phyloP scores from a whole-genome alignment of 2,888 invertebrate genomes.

The Drosophila subquinaria region DNA sequence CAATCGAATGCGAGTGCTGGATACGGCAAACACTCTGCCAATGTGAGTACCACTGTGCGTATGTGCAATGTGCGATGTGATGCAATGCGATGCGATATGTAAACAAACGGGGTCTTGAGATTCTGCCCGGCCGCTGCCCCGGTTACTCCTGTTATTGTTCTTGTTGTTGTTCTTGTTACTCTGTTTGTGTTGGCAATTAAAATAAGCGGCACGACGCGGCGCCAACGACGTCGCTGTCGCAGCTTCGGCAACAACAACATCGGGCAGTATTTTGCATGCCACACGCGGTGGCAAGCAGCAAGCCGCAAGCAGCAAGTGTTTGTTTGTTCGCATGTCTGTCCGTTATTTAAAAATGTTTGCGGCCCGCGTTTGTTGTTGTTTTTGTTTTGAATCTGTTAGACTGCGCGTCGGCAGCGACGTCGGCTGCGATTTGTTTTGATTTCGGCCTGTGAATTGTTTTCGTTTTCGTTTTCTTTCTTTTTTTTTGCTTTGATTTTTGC shows the following conservation, averaged over 20 bases:
- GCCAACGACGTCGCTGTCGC: constrained; percentile 4
- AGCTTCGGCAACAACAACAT: constrained; percentile 33
- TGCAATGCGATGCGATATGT: constrained; percentile 38
- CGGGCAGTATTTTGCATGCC: constrained; percentile 56
- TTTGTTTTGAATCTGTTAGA: constrained; percentile 43
- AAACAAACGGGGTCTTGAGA: constrained; percentile 80
- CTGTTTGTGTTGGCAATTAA: constrained; percentile 48
- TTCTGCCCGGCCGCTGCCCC: constrained; percentile 46
- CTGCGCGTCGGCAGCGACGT: constrained; percentile 51
- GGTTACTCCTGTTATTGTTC: constrained; percentile 18
- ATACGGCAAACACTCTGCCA: constrained; percentile 26
- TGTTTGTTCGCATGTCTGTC: constrained; percentile 28
- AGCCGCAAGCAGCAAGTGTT: constrained; percentile 60
- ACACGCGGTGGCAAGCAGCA: constrained; percentile 45
- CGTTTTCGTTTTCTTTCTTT: constrained; percentile 7
- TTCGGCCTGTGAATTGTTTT: constrained; percentile 45
- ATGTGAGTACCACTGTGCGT: constrained; percentile 70
- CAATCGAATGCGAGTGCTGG: constrained; percentile 30
- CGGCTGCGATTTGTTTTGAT: constrained; percentile 59
- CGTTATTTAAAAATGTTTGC: constrained; percentile 56
- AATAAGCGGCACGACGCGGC: constrained; percentile 44
- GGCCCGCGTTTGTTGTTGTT: constrained; percentile 52
- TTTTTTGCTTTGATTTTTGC: constrained; percentile 36
- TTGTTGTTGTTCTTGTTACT: constrained; percentile 15
- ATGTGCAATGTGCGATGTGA: constrained; percentile 53